phyloP scores from a whole-genome alignment of 2,888 invertebrate species.

The Synergus itoensis region DNA sequence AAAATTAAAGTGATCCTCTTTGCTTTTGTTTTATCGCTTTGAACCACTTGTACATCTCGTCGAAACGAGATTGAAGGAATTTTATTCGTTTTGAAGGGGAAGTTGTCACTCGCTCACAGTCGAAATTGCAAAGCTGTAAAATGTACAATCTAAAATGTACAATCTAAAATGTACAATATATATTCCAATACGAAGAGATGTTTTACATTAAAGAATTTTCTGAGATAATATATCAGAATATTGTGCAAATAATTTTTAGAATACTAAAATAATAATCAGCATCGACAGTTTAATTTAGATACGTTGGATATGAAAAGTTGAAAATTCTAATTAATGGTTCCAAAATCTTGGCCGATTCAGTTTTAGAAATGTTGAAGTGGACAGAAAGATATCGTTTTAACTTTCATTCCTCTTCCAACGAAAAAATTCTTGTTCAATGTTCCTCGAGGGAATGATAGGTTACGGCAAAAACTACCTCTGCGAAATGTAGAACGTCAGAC shows the following conservation, averaged over 20 bases:
- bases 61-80: neutral
- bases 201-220: neutral
- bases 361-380: neutral
- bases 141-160: neutral
- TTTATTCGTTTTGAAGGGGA: neutral
- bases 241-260: neutral
- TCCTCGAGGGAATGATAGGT: neutral
- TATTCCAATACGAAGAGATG: neutral
- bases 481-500: neutral
- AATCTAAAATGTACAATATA: neutral
- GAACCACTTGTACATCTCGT: neutral
- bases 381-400: neutral
- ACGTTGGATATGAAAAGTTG: neutral
- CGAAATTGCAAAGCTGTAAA: neutral
- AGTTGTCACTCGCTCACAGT: neutral
- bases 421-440: neutral
- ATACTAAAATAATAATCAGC: neutral
- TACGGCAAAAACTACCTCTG: neutral
- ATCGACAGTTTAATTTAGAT: neutral
- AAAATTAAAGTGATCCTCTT: neutral
- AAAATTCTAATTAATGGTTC: slow-evolving; percentile 2
- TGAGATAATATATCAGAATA: neutral
- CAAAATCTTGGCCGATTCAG: neutral
- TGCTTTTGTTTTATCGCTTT: neutral
- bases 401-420: neutral